Percentiles rank a stretch among this genome's conserved stretches.
phyloP scores from a whole-genome alignment of 2,797 vertebrate species.

The Chelon auratus region DNA sequence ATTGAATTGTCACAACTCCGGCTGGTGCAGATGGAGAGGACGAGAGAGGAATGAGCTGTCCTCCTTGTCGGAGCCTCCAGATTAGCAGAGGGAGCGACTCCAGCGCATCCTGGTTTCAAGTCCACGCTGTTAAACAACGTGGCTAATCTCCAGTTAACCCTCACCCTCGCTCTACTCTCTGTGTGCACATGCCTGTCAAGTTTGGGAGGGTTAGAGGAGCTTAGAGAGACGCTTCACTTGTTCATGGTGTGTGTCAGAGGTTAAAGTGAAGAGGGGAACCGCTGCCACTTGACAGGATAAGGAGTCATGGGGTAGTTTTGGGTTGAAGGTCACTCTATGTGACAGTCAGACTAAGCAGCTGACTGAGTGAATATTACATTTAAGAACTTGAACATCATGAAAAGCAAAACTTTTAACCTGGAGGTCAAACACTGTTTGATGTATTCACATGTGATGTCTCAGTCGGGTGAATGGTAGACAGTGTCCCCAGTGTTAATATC shows the following conservation, averaged over 20 bases:
- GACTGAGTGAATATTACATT: background rate
- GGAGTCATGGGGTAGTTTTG: background rate
- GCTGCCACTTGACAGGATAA: background rate
- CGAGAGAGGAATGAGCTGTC: constrained; percentile 36
- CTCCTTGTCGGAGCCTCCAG: constrained; percentile 28
- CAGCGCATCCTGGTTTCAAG: constrained; percentile 32
- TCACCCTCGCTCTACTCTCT: background rate
- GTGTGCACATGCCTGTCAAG: constrained; percentile 19
- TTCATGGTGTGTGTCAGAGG: constrained; percentile 41
- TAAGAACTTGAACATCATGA: background rate
- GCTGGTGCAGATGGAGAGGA: constrained; percentile 41
- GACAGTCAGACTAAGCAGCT: background rate
- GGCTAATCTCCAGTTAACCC: constrained; percentile 55
- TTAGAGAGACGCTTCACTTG: constrained; percentile 32
- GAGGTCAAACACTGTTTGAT: too few relatives aligned
- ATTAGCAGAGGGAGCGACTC: constrained; percentile 28
- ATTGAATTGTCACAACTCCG: constrained; percentile 70
- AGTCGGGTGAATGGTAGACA: too few relatives aligned
- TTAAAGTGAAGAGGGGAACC: constrained; percentile 1
- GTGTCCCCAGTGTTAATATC: too few relatives aligned
- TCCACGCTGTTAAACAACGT: constrained; percentile 44
- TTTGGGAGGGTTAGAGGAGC: constrained; percentile 20
- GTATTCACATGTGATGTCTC: too few relatives aligned
- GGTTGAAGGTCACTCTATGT: constrained; percentile 7
- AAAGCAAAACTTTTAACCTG: background rate